Conservation (phyloP, 1,140 invertebrate genomes). For the Bombus cullumanus region DNA sequence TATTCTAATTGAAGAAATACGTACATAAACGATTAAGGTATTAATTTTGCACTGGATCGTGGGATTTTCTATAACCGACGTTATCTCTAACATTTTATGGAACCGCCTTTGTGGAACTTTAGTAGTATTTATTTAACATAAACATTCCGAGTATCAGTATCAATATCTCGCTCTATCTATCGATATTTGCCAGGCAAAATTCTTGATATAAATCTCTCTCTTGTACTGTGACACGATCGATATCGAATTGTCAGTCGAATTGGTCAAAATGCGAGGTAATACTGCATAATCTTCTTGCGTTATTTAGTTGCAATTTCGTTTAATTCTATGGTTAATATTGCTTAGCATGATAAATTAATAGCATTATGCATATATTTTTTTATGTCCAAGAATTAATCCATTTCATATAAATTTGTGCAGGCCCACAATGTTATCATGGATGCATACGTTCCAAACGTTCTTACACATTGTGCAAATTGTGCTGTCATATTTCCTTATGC, state of each 20-base stretch:
- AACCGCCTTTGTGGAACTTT: not conserved
- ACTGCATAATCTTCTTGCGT: not conserved
- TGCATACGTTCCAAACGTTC: slow-evolving; percentile 93
- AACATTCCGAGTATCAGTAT: not conserved
- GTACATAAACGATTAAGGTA: not conserved
- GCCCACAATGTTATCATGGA: slow-evolving; percentile 90
- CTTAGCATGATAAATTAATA: slow-evolving; percentile 2
- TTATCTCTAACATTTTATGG: not conserved
- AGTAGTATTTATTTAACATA: not conserved
- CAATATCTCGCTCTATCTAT: not conserved
- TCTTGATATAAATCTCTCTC: not conserved
- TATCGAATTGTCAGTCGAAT: too few relatives aligned
- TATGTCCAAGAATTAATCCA: slow-evolving; percentile 13
- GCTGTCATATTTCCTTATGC: slow-evolving; percentile 96
- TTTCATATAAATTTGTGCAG: slow-evolving; percentile 82
- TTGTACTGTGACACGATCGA: too few relatives aligned
- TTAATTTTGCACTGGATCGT: not conserved
- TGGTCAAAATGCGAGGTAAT: not conserved
- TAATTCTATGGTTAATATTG: too few relatives aligned
- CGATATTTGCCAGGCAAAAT: not conserved
- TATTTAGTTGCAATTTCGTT: not conserved
- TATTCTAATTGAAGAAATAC: not conserved
- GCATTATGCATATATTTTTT: not conserved
- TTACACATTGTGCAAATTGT: slow-evolving; percentile 95
- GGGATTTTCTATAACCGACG: not conserved